Conservation (phyloP, 2,888 invertebrate species). For the Bedellia somnulentella region DNA sequence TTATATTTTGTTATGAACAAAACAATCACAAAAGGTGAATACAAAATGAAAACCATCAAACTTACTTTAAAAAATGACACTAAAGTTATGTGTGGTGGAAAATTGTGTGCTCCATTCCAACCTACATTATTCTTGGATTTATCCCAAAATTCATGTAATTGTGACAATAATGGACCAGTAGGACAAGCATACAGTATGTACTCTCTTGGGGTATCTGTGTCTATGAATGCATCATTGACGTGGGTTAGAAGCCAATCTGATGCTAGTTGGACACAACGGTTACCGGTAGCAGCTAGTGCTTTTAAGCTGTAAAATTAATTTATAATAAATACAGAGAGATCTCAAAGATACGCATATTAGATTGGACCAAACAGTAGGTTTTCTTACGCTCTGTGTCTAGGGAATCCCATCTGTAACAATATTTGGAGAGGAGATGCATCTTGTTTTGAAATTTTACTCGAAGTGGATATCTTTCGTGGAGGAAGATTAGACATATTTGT, state of each 20-base stretch:
- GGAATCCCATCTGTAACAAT: constrained; percentile 86
- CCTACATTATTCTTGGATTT: constrained; percentile 73
- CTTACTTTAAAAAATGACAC: constrained; percentile 85
- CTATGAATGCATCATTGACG: constrained; percentile 80
- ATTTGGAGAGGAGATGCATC: constrained; percentile 78
- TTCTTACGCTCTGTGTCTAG: constrained; percentile 85
- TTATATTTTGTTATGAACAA: too few species aligned
- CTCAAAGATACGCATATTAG: too few species aligned
- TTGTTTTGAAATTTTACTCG: constrained; percentile 72
- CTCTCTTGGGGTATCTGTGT: constrained; percentile 76
- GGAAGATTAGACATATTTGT: constrained; percentile 73
- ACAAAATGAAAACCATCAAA: neutral
- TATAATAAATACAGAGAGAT: too few species aligned
- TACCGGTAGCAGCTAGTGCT: constrained; percentile 87
- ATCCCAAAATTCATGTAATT: constrained; percentile 76
- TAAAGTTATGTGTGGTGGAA: constrained; percentile 86
- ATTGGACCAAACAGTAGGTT: too few species aligned
- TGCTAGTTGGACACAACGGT: constrained; percentile 83
- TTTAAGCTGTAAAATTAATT: constrained; percentile 79
- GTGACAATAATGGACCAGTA: constrained; percentile 71
- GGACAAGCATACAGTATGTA: constrained; percentile 89
- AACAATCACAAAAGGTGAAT: too few species aligned
- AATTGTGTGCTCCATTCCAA: constrained; percentile 91
- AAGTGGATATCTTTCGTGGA: constrained; percentile 73
- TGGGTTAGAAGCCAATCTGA: constrained; percentile 91